phyloP scores from a whole-genome alignment of 2,113 vertebrate genomes.

The Talpa occidentalis region DNA sequence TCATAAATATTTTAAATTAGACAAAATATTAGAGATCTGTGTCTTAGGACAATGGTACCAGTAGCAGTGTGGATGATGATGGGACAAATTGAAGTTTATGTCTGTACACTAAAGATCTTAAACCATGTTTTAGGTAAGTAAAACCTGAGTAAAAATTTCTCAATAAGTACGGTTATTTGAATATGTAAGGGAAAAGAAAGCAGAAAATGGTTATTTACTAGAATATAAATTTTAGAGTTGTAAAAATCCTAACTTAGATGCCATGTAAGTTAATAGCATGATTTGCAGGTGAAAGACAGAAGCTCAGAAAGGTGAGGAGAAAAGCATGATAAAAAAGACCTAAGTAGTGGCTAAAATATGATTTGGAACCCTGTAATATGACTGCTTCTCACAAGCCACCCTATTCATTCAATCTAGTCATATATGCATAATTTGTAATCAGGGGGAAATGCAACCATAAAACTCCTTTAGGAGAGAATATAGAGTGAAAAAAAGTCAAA shows the following conservation, averaged over 20 bases:
- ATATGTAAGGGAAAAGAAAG: background rate
- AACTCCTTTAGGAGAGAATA: background rate
- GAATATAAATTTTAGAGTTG: background rate
- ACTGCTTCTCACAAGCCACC: background rate
- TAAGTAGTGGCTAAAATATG: background rate
- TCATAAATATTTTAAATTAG: background rate
- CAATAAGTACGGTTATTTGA: background rate
- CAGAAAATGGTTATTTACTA: background rate
- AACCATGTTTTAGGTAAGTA: background rate
- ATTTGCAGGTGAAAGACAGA: background rate
- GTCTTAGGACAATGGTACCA: background rate
- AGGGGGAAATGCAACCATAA: background rate
- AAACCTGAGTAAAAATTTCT: background rate
- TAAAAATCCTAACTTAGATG: background rate
- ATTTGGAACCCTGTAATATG: background rate
- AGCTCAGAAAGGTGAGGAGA: background rate
- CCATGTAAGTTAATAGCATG: background rate
- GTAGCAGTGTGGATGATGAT: background rate
- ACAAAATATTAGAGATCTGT: background rate
- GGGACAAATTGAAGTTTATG: too few relatives aligned
- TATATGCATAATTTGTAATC: too few relatives aligned
- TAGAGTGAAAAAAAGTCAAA: background rate
- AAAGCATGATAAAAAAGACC: background rate
- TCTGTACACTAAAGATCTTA: background rate
- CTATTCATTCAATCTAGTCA: background rate